A percentile compares a stretch with the other conserved stretches of the same genome.
These are phyloP conservation scores for Tachina fera DNA, from an alignment of 2,888 invertebrate species.

Conservation along the genomic window DNA sequence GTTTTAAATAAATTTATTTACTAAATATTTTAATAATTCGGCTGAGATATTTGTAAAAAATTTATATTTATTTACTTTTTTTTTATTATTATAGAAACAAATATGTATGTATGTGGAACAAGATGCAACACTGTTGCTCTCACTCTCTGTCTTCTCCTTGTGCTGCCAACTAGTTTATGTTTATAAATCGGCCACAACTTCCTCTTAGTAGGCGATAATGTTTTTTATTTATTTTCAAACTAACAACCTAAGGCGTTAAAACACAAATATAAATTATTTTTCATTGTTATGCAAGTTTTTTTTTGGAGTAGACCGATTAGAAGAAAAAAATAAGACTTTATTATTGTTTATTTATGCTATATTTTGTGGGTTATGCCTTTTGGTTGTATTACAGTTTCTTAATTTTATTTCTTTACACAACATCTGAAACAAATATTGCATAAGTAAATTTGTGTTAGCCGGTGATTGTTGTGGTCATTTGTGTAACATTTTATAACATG, in stretches of 20 bases:
- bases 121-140: neutral
- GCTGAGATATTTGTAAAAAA: no score
- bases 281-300: constrained; percentile 26
- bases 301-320: constrained; percentile 16
- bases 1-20: no score
- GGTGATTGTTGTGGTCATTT: neutral
- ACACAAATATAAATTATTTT: constrained; percentile 12
- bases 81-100: neutral
- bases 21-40: no score
- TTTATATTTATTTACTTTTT: no score
- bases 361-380: constrained; percentile 55
- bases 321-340: constrained; percentile 1
- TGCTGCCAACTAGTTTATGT: constrained; percentile 16
- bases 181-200: constrained; percentile 29
- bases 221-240: constrained; percentile 39
- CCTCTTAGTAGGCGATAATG: constrained; percentile 58
- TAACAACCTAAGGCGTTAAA: constrained; percentile 37
- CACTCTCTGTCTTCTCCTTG: neutral
- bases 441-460: neutral
- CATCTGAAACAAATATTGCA: constrained; percentile 8
- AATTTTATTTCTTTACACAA: constrained; percentile 35
- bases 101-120: neutral
- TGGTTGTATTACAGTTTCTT: constrained; percentile 39
- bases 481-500: neutral
- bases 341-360: constrained; percentile 47